phyloP scores from a whole-genome alignment of 2,888 invertebrate species.

The Hemithea aestivaria region DNA sequence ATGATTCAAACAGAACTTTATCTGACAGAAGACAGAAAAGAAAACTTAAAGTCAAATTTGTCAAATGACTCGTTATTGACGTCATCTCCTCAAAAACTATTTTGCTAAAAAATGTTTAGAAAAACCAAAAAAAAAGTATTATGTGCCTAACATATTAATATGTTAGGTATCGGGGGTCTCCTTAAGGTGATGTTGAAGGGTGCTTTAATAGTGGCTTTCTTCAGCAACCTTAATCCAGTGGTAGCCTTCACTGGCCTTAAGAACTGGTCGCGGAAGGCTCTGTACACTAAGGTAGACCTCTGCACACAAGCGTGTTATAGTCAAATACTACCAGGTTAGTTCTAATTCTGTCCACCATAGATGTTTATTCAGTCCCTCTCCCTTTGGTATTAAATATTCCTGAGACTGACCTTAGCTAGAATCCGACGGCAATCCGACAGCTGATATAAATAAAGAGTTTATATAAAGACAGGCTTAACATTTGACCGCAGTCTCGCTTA shows the following conservation, averaged over 20 bases:
- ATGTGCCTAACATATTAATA: conserved; percentile 30
- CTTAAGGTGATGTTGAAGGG: conserved; percentile 59
- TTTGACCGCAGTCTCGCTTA: too few relatives aligned
- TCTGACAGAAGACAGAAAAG: conserved; percentile 12
- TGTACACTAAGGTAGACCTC: conserved; percentile 63
- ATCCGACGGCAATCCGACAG: too few relatives aligned
- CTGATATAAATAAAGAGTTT: too few relatives aligned
- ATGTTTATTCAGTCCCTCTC: too few relatives aligned
- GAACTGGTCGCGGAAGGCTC: conserved; percentile 57
- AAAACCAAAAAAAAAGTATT: conserved; percentile 20
- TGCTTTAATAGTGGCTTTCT: conserved; percentile 55
- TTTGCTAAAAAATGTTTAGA: conserved; percentile 22
- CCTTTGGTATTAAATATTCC: too few relatives aligned
- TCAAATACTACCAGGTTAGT: conserved; percentile 40
- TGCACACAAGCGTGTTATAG: conserved; percentile 66
- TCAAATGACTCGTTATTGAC: conserved; percentile 9
- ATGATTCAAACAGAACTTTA: too few relatives aligned
- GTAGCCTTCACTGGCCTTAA: conserved; percentile 54
- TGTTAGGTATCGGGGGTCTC: conserved; percentile 46
- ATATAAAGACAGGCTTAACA: too few relatives aligned
- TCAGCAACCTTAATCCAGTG: conserved; percentile 58
- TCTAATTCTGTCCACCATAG: background rate
- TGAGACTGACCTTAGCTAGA: too few relatives aligned
- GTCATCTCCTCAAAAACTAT: conserved; percentile 16
- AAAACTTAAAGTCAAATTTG: conserved; percentile 9